These are phyloP conservation scores for Forficula auricularia DNA, from an alignment of 1,140 invertebrate species.

Conservation along the genomic window DNA sequence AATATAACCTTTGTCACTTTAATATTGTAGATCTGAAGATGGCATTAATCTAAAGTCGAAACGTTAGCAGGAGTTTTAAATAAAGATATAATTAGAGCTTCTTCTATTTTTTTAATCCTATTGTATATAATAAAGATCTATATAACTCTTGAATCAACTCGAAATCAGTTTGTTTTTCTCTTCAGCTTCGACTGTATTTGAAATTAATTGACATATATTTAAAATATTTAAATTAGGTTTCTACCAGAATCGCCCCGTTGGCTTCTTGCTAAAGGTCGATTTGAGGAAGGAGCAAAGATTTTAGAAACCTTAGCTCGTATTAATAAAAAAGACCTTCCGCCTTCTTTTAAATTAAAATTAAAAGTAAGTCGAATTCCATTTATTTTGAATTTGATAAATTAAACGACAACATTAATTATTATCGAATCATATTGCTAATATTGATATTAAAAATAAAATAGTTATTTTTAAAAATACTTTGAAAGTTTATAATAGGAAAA, in stretches of 20 bases:
- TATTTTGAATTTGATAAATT: not conserved
- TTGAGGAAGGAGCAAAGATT: conserved; percentile 60
- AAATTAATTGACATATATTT: too few species aligned
- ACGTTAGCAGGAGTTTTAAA: too few species aligned
- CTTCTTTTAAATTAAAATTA: conserved; percentile 49
- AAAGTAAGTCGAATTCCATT: conserved; percentile 23
- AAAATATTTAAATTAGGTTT: conserved; percentile 29
- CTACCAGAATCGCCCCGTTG: conserved; percentile 73
- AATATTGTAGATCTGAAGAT: too few species aligned
- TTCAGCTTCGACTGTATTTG: too few species aligned
- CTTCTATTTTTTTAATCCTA: too few species aligned
- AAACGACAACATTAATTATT: not conserved
- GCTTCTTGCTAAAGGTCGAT: conserved; percentile 57
- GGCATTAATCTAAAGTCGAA: too few species aligned
- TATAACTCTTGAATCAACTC: too few species aligned
- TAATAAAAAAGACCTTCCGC: conserved; percentile 56
- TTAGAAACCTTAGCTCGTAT: conserved; percentile 54
- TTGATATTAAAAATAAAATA: not conserved
- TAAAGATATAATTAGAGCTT: too few species aligned
- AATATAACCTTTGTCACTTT: too few species aligned
- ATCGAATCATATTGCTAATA: not conserved
- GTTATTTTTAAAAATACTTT: not conserved
- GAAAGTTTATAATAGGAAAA: not conserved
- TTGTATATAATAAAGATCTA: too few species aligned
- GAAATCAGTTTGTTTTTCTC: too few species aligned